phyloP scores from a whole-genome alignment of 2,888 invertebrate genomes.

The Physocephala rufipes region DNA sequence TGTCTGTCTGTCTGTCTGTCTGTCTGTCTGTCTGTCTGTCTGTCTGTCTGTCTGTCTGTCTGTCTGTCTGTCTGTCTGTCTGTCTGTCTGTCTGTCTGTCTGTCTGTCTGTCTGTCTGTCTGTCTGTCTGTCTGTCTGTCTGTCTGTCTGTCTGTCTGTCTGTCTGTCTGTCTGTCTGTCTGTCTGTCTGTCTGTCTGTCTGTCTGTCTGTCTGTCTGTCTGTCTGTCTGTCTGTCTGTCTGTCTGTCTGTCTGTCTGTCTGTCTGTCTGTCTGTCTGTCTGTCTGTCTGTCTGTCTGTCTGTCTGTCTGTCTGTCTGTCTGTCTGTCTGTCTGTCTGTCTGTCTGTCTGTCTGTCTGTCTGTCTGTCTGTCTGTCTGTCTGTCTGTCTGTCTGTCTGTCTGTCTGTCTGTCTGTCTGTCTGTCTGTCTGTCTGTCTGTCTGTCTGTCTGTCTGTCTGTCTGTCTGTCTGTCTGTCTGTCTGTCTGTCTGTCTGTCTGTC shows the following conservation, averaged over 20 bases:
- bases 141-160: slow-evolving; percentile 20
- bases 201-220: slow-evolving; percentile 20
- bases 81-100: slow-evolving; percentile 20
- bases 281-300: slow-evolving; percentile 20
- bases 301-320: slow-evolving; percentile 20
- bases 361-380: slow-evolving; percentile 20
- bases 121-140: slow-evolving; percentile 20
- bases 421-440: slow-evolving; percentile 20
- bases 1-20: slow-evolving; percentile 20
- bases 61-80: slow-evolving; percentile 20
- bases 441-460: slow-evolving; percentile 20
- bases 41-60: slow-evolving; percentile 20
- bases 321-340: slow-evolving; percentile 20
- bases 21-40: slow-evolving; percentile 20
- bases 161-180: slow-evolving; percentile 20
- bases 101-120: slow-evolving; percentile 20
- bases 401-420: slow-evolving; percentile 20
- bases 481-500: slow-evolving; percentile 20
- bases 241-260: slow-evolving; percentile 20
- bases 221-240: slow-evolving; percentile 20
- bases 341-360: slow-evolving; percentile 20
- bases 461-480: slow-evolving; percentile 20
- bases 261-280: slow-evolving; percentile 20
- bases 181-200: slow-evolving; percentile 20
- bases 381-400: slow-evolving; percentile 20